Conservation (phyloP, 35 echinoderm and acorn worm species). For the Apostichopus japonicus region DNA sequence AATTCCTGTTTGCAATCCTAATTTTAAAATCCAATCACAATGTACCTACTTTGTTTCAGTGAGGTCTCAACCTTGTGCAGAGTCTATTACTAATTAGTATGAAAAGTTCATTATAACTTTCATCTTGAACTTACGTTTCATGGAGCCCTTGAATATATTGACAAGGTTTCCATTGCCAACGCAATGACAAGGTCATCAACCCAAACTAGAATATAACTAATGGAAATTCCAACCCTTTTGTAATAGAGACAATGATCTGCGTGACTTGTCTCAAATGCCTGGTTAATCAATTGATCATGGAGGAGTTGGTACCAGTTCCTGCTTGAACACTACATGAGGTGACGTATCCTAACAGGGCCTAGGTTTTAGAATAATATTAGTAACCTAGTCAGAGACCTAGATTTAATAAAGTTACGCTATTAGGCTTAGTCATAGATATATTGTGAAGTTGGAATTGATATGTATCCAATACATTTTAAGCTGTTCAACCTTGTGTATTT, state of each 20-base stretch:
- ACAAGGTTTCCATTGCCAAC: not conserved
- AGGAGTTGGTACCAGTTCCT: conserved; percentile 71
- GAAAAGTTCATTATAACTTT: conserved; percentile 12
- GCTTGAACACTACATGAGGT: conserved; percentile 48
- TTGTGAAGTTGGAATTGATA: too few relatives aligned
- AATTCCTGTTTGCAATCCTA: conserved; percentile 17
- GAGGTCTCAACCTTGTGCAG: not conserved
- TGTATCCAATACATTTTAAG: too few relatives aligned
- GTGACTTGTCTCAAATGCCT: not conserved
- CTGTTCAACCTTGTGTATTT: too few relatives aligned
- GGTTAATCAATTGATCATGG: conserved; percentile 31
- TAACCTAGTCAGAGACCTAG: too few relatives aligned
- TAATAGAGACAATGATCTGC: not conserved
- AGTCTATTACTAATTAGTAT: conserved; percentile 15
- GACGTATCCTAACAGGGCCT: not conserved
- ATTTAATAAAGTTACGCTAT: too few relatives aligned
- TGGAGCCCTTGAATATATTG: not conserved
- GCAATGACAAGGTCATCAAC: conserved; percentile 39
- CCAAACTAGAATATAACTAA: conserved; percentile 30
- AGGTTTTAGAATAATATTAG: too few relatives aligned
- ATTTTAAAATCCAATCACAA: conserved; percentile 29
- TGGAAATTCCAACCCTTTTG: not conserved
- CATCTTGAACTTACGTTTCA: conserved; percentile 51
- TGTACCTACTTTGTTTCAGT: conserved; percentile 39
- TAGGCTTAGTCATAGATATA: too few relatives aligned